phyloP scores from a whole-genome alignment of 2,113 vertebrate genomes.

The Alouatta palliata region DNA sequence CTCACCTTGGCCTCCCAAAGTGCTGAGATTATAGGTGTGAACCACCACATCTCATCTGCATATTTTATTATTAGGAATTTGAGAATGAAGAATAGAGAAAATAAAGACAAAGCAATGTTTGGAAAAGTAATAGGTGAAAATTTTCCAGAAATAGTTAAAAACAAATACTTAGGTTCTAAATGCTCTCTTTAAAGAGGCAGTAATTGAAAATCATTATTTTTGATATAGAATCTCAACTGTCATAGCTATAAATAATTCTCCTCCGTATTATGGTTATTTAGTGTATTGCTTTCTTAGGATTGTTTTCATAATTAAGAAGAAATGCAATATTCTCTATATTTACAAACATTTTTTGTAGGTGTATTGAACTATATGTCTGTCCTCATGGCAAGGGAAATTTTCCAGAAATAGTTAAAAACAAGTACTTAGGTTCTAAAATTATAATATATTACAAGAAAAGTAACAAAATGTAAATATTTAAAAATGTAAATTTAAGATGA shows the following conservation, averaged over 20 bases:
- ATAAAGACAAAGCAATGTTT: neutral
- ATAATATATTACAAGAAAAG: neutral
- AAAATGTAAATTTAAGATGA: neutral
- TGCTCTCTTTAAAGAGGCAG: neutral
- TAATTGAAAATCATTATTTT: constrained; percentile 28
- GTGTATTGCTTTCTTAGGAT: neutral
- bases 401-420: neutral
- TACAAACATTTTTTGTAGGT: neutral
- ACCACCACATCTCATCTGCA: too few species aligned
- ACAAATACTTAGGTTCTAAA: neutral
- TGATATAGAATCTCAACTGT: constrained; percentile 22
- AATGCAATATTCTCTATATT: neutral
- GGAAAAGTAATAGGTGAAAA: neutral
- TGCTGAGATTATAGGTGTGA: too few species aligned
- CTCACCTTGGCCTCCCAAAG: too few species aligned
- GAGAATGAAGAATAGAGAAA: neutral
- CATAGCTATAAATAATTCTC: neutral
- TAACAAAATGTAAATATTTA: neutral
- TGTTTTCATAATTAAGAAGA: neutral
- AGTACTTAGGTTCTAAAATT: neutral
- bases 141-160: neutral
- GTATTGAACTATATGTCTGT: neutral
- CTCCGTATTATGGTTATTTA: neutral
- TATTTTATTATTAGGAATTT: neutral
- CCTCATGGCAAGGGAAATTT: neutral